Percentiles rank a stretch among this genome's conserved stretches.
Evolutionary conservation across 2,888 invertebrate genomes (phyloP).

Genomic region (Drosophila helvetica): DNA sequence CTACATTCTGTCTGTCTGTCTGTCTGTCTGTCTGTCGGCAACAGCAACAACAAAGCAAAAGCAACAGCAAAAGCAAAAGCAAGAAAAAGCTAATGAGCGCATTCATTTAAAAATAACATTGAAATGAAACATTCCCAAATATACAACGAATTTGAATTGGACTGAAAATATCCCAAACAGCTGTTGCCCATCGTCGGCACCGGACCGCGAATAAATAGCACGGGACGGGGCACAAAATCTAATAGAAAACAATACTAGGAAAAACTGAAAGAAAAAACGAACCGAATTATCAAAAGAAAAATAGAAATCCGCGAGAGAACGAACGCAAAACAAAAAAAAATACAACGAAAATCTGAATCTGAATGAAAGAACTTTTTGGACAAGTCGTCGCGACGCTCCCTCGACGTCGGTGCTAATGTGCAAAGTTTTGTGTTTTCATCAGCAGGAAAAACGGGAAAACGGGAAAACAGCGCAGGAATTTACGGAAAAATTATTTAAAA

Average conservation of each 20-base stretch:
- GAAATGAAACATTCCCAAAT: constrained; percentile 76
- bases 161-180: constrained; percentile 74
- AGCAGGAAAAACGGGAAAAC: constrained; percentile 40
- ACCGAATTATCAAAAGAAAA: constrained; percentile 32
- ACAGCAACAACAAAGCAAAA: constrained; percentile 23
- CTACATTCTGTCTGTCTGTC: constrained; percentile 59
- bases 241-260: constrained; percentile 34
- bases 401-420: constrained; percentile 70
- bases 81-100: constrained; percentile 70
- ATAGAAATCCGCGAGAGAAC: constrained; percentile 21
- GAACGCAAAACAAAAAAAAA: constrained; percentile 30
- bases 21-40: constrained; percentile 39
- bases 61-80: constrained; percentile 10
- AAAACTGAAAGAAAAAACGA: constrained; percentile 32
- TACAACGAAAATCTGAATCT: constrained; percentile 35
- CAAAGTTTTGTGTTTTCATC: constrained; percentile 76
- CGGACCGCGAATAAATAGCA: constrained; percentile 62
- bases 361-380: constrained; percentile 66
- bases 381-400: constrained; percentile 59
- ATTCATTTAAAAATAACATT: constrained; percentile 75
- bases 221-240: constrained; percentile 41
- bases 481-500: constrained; percentile 73
- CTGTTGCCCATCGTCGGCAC: constrained; percentile 75
- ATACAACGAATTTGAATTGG: constrained; percentile 64
- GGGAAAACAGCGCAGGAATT: constrained; percentile 41